These are phyloP conservation scores for Jaculus jaculus DNA, from an alignment of 2,113 vertebrate genomes.

Conservation along the genomic window DNA sequence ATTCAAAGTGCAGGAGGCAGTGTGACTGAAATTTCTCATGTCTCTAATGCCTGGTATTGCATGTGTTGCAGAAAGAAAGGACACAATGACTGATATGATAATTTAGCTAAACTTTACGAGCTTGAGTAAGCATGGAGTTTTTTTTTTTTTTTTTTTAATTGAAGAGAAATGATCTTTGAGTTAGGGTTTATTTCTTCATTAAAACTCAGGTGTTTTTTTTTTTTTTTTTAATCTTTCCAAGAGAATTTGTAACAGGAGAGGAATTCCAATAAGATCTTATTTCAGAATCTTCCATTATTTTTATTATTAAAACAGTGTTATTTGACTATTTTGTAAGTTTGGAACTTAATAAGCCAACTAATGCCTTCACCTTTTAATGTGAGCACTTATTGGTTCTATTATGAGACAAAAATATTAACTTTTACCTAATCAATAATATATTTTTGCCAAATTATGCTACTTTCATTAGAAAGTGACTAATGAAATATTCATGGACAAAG, in stretches of 20 bases:
- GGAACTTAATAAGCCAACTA: not conserved
- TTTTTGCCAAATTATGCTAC: not conserved
- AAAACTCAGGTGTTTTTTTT: not conserved
- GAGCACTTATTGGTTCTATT: not conserved
- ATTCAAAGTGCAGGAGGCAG: accelerated
- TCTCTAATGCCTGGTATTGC: not conserved
- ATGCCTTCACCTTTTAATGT: not conserved
- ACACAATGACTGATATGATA: accelerated
- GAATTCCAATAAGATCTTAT: not conserved
- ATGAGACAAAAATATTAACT: not conserved
- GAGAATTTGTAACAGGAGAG: not conserved
- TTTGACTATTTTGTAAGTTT: not conserved
- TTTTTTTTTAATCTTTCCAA: not conserved
- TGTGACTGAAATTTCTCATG: not conserved
- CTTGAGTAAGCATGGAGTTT: accelerated
- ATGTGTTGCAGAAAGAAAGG: not conserved
- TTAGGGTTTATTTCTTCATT: not conserved
- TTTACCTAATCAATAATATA: not conserved
- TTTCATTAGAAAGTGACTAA: too few species aligned
- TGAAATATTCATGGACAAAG: not conserved
- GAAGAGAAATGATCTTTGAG: not conserved
- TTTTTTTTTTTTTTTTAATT: not conserved
- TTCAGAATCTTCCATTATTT: not conserved
- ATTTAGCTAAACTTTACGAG: not conserved
- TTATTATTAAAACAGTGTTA: not conserved